Evolutionary conservation across 2,797 vertebrate species (phyloP).

Genomic region (Acrossocheilus wenchowensis): DNA sequence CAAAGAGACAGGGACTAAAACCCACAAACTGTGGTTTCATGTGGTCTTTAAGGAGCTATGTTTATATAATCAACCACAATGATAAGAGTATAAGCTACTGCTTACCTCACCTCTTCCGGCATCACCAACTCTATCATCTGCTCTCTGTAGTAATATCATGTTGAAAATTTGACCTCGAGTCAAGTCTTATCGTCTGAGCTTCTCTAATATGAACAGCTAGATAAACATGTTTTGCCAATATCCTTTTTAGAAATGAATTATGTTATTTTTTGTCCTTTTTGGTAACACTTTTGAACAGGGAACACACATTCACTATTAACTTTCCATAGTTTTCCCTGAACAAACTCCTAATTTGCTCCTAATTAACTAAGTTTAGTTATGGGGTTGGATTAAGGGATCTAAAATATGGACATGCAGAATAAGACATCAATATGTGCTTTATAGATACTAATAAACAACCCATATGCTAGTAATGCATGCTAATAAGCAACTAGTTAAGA

Average conservation of each 20-base stretch:
- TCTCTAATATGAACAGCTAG: background rate
- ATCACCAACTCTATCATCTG: background rate
- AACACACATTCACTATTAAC: too few relatives aligned
- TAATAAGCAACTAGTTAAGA: too few relatives aligned
- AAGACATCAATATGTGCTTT: background rate
- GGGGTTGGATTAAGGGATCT: too few relatives aligned
- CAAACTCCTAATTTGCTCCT: too few relatives aligned
- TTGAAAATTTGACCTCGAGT: slow-evolving; percentile 10
- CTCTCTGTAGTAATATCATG: background rate
- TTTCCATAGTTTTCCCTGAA: too few relatives aligned
- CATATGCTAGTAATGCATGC: too few relatives aligned
- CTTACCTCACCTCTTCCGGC: background rate
- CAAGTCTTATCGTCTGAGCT: background rate
- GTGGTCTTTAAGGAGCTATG: background rate
- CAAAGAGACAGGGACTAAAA: background rate
- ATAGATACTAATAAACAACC: background rate
- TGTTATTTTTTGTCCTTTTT: background rate
- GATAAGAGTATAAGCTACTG: background rate
- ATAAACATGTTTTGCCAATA: background rate
- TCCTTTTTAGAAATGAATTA: background rate
- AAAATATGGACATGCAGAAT: background rate
- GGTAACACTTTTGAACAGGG: too few relatives aligned
- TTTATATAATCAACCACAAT: background rate
- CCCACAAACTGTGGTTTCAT: background rate
- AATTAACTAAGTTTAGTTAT: too few relatives aligned